Evolutionary conservation across 2,888 invertebrate species (phyloP).

Genomic region (Polyploca ridens): DNA sequence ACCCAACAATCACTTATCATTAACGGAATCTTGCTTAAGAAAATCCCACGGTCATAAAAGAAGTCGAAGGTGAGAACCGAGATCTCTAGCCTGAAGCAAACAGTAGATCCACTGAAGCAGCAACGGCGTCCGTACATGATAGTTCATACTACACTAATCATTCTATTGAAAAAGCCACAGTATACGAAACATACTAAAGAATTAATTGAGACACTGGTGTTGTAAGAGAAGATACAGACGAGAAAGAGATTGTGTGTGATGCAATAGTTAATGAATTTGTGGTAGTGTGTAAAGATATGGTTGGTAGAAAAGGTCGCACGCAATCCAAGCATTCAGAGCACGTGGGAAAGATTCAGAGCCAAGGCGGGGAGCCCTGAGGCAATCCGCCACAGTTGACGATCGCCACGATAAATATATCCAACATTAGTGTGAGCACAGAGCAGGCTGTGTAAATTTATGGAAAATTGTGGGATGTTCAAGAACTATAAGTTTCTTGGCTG

Average conservation of each 20-base stretch:
- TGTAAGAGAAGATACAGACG: constrained; percentile 30
- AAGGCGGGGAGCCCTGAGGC: constrained; percentile 77
- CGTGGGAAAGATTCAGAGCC: constrained; percentile 76
- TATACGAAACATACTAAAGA: constrained; percentile 34
- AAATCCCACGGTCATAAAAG: constrained; percentile 79
- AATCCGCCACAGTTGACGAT: constrained; percentile 79
- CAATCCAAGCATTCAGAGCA: constrained; percentile 82
- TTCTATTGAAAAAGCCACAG: constrained; percentile 57
- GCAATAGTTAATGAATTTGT: constrained; percentile 48
- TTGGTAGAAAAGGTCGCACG: constrained; percentile 77
- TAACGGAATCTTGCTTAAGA: constrained; percentile 58
- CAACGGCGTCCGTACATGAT: constrained; percentile 59
- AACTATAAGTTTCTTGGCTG: constrained; percentile 2
- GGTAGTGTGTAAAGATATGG: constrained; percentile 59
- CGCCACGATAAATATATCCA: constrained; percentile 78
- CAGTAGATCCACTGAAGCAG: constrained; percentile 82
- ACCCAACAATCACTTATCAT: constrained; percentile 59
- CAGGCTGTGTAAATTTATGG: constrained; percentile 52
- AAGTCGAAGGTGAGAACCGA: constrained; percentile 70
- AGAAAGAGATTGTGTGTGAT: constrained; percentile 35
- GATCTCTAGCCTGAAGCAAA: constrained; percentile 80
- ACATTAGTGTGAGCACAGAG: constrained; percentile 73
- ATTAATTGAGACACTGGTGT: constrained; percentile 43
- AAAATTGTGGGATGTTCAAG: constrained; percentile 35
- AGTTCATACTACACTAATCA: constrained; percentile 46